A percentile compares a stretch with the other conserved stretches of the same genome.
phyloP scores from a whole-genome alignment of 1,140 invertebrate genomes.

The Drosophila neocordata region DNA sequence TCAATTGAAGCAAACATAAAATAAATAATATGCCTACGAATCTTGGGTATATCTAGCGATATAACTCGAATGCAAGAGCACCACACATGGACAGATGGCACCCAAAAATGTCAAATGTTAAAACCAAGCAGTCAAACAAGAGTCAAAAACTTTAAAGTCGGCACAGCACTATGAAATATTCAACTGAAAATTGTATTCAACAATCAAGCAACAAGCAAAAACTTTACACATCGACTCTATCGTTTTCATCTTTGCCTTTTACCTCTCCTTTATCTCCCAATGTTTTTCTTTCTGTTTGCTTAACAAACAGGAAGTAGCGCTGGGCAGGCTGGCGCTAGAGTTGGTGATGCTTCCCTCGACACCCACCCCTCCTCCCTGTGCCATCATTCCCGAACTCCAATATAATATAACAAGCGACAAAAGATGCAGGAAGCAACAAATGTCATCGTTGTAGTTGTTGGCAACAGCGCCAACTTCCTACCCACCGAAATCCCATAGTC shows the following conservation, averaged over 20 bases:
- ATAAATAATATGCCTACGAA: conserved; percentile 69
- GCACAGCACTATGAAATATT: conserved; percentile 29
- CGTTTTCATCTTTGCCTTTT: conserved; percentile 16
- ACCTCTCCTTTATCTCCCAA: neutral
- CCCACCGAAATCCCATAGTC: conserved; percentile 20
- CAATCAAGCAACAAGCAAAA: conserved; percentile 52
- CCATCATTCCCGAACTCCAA: too few relatives aligned
- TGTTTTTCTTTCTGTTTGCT: conserved; percentile 50
- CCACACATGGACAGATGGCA: conserved; percentile 38
- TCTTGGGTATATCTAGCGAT: conserved; percentile 37
- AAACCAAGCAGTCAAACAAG: conserved; percentile 47
- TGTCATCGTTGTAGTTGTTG: conserved; percentile 35
- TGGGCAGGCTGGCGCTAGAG: conserved; percentile 30
- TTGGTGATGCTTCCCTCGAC: conserved; percentile 19
- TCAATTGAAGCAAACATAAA: conserved; percentile 58
- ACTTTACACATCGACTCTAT: conserved; percentile 61
- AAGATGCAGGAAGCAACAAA: conserved; percentile 78
- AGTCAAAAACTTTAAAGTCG: conserved; percentile 38
- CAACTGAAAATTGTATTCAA: conserved; percentile 57
- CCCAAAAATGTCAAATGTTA: conserved; percentile 75
- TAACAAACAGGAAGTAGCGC: conserved; percentile 75
- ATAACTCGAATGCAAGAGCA: conserved; percentile 34
- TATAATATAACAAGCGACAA: conserved; percentile 66
- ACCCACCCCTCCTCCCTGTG: neutral
- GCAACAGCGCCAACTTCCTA: conserved; percentile 54